Evolutionary conservation across 2,113 vertebrate species (phyloP).

Genomic region (Callocephalon fimbriatum): DNA sequence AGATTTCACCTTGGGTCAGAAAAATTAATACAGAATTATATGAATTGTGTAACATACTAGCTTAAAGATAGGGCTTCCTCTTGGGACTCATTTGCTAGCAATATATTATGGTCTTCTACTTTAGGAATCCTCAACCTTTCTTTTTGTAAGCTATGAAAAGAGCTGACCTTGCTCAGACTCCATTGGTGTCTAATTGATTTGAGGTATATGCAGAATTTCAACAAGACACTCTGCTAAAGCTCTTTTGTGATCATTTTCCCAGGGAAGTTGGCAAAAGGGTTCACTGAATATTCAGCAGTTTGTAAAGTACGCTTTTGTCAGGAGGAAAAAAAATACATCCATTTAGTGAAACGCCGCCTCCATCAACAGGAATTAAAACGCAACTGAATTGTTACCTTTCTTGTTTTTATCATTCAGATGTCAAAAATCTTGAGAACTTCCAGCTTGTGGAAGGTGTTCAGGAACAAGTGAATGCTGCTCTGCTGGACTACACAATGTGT

Average conservation of each 20-base stretch:
- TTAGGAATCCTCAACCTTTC: constrained; percentile 78
- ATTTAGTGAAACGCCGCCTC: constrained; percentile 14
- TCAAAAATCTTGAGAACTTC: constrained; percentile 98
- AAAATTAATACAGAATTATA: constrained; percentile 94
- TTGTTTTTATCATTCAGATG: constrained; percentile 79
- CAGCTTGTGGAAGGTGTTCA: constrained; percentile 97
- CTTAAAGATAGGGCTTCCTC: constrained; percentile 84
- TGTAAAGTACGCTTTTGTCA: constrained; percentile 45
- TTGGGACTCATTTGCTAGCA: constrained; percentile 87
- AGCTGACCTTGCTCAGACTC: constrained; percentile 81
- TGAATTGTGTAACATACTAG: constrained; percentile 80
- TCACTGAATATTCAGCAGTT: constrained; percentile 64
- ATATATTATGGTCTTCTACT: constrained; percentile 80
- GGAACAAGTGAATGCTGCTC: constrained; percentile 94
- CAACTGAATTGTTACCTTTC: constrained; percentile 25
- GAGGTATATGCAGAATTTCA: constrained; percentile 78
- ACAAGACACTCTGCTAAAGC: constrained; percentile 62
- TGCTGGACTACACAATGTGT: constrained; percentile 97
- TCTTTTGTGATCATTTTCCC: constrained; percentile 67
- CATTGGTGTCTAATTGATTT: constrained; percentile 79
- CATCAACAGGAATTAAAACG: constrained; percentile 43
- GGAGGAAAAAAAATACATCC: constrained; percentile 9
- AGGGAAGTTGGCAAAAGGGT: constrained; percentile 46
- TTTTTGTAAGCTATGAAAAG: constrained; percentile 73
- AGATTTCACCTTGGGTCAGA: constrained; percentile 94